Conservation (phyloP, 2,797 vertebrate species). For the Manis javanica region DNA sequence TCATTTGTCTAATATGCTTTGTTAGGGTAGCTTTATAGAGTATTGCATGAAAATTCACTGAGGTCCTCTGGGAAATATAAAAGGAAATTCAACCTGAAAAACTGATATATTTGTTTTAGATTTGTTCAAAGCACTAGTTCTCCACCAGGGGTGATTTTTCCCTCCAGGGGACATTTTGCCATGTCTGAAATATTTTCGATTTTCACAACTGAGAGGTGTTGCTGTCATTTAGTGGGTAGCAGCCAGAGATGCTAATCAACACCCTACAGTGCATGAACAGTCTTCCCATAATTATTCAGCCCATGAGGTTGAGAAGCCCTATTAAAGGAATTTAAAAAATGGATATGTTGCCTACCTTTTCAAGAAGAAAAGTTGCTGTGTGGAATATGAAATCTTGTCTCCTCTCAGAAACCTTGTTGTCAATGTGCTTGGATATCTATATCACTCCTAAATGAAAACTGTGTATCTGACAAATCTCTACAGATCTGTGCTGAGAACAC, state of each 20-base stretch:
- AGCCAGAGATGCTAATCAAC: not conserved
- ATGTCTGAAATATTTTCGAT: slow-evolving; percentile 18
- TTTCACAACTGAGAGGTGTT: not conserved
- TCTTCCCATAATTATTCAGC: not conserved
- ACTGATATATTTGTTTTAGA: slow-evolving; percentile 43
- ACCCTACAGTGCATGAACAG: not conserved
- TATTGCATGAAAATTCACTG: not conserved
- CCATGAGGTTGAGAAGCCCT: not conserved
- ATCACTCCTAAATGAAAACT: not conserved
- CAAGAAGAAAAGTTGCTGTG: not conserved
- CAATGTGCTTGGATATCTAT: not conserved
- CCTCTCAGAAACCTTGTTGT: not conserved
- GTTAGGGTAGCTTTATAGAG: not conserved
- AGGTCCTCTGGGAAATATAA: slow-evolving; percentile 31
- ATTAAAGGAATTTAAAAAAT: not conserved
- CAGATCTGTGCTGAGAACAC: not conserved
- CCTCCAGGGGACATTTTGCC: not conserved
- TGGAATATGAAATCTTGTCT: not conserved
- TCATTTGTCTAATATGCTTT: slow-evolving; percentile 40
- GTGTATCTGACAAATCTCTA: not conserved
- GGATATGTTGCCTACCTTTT: not conserved
- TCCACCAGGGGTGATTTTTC: not conserved
- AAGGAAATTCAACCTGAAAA: slow-evolving; percentile 47
- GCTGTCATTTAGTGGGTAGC: not conserved
- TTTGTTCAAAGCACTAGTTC: slow-evolving; percentile 36